Evolutionary conservation across 2,888 invertebrate species (phyloP).

Genomic region (Herminia tarsipennalis): DNA sequence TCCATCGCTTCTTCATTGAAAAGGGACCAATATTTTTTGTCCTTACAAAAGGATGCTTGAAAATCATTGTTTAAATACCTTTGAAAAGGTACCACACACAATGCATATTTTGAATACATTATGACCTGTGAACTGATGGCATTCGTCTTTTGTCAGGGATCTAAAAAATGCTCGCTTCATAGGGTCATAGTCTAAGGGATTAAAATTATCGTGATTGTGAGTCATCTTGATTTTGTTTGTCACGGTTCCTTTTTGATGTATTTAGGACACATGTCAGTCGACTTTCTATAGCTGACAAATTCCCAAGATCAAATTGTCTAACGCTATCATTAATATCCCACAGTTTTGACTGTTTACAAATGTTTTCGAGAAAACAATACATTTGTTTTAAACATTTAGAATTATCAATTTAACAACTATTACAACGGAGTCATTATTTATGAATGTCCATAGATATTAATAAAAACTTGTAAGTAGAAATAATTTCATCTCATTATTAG

Average conservation of each 20-base stretch:
- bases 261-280: constrained; percentile 52
- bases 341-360: constrained; percentile 9
- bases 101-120: constrained; percentile 82
- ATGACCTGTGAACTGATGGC: constrained; percentile 62
- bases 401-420: too few species aligned
- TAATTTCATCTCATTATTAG: too few species aligned
- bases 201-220: constrained; percentile 61
- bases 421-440: too few species aligned
- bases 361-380: constrained; percentile 1
- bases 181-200: constrained; percentile 61
- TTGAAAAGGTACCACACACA: constrained; percentile 67
- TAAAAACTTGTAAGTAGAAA: too few species aligned
- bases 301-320: constrained; percentile 24
- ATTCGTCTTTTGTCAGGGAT: constrained; percentile 48
- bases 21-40: constrained; percentile 61
- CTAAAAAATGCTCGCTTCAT: constrained; percentile 37
- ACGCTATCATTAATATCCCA: constrained; percentile 15
- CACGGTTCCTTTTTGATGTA: constrained; percentile 40
- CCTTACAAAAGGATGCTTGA: constrained; percentile 61
- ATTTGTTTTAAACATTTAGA: too few species aligned
- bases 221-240: constrained; percentile 59
- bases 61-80: constrained; percentile 72
- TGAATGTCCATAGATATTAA: too few species aligned
- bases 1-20: constrained; percentile 58
- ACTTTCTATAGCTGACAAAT: constrained; percentile 44